These are phyloP conservation scores for Leucophenga varia DNA, from an alignment of 1,140 invertebrate species.

Conservation along the genomic window DNA sequence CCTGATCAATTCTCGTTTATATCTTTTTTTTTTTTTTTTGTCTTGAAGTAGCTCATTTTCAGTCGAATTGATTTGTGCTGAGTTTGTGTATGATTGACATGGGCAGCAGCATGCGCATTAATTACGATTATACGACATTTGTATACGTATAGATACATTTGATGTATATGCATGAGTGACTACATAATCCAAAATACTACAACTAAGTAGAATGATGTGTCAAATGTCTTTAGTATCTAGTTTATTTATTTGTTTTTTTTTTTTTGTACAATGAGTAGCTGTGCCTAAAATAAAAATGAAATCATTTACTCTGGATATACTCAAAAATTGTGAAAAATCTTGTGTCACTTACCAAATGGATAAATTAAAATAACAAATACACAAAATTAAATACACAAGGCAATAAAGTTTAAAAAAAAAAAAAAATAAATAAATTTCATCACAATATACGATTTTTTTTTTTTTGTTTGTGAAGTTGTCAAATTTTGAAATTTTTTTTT, in stretches of 20 bases:
- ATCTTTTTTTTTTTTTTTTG: too few species aligned
- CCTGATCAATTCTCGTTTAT: too few species aligned
- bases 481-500: not conserved
- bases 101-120: not conserved
- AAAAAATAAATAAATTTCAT: too few species aligned
- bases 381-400: not conserved
- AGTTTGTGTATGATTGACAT: not conserved
- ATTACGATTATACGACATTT: not conserved
- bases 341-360: slow-evolving; percentile 43
- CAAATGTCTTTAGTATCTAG: slow-evolving; percentile 17
- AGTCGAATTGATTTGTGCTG: not conserved
- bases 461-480: not conserved
- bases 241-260: slow-evolving; percentile 17
- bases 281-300: slow-evolving; percentile 55
- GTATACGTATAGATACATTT: slow-evolving; percentile 10
- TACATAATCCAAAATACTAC: slow-evolving; percentile 6
- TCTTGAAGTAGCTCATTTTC: too few species aligned
- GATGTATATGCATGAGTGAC: slow-evolving; percentile 20
- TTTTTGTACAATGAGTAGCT: slow-evolving; percentile 25
- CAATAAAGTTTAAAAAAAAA: not conserved
- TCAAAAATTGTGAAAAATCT: slow-evolving; percentile 36
- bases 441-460: too few species aligned
- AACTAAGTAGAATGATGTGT: not conserved
- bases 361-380: slow-evolving; percentile 14
- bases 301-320: slow-evolving; percentile 46